Conservation (phyloP, 2,797 vertebrate species). For the Lemur catta region DNA sequence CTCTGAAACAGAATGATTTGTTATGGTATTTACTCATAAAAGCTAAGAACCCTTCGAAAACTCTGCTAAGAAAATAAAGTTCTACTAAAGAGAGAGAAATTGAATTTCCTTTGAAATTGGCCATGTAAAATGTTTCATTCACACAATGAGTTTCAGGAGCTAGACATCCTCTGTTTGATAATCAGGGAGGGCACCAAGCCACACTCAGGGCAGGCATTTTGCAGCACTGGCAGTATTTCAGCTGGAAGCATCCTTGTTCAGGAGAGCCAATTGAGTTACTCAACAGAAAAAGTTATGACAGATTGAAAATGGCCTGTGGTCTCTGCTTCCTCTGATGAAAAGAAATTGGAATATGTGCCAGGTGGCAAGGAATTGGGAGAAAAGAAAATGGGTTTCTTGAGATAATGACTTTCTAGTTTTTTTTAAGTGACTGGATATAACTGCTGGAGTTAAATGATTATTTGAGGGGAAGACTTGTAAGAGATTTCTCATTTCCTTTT, state of each 20-base stretch:
- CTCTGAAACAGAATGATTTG: background rate
- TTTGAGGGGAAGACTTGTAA: background rate
- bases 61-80: background rate
- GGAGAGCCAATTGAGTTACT: slow-evolving; percentile 54
- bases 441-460: slow-evolving; percentile 1
- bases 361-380: background rate
- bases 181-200: slow-evolving; percentile 16
- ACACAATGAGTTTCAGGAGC: background rate
- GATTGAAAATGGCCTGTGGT: slow-evolving; percentile 56
- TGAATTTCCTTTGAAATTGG: background rate
- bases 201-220: slow-evolving; percentile 24
- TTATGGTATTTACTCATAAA: background rate
- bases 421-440: background rate
- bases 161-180: background rate
- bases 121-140: background rate
- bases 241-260: slow-evolving; percentile 51
- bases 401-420: slow-evolving; percentile 1
- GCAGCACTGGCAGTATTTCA: slow-evolving; percentile 62
- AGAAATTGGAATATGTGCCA: slow-evolving; percentile 1
- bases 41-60: background rate
- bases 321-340: slow-evolving; percentile 57
- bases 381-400: slow-evolving; percentile 23
- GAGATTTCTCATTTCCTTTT: background rate
- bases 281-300: slow-evolving; percentile 53
- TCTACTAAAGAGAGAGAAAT: background rate